Evolutionary conservation across 2,797 vertebrate species (phyloP), one percentile per base, ranked within the genome.

Genomic region (Rhadinocentrus ornatus): DNA sequence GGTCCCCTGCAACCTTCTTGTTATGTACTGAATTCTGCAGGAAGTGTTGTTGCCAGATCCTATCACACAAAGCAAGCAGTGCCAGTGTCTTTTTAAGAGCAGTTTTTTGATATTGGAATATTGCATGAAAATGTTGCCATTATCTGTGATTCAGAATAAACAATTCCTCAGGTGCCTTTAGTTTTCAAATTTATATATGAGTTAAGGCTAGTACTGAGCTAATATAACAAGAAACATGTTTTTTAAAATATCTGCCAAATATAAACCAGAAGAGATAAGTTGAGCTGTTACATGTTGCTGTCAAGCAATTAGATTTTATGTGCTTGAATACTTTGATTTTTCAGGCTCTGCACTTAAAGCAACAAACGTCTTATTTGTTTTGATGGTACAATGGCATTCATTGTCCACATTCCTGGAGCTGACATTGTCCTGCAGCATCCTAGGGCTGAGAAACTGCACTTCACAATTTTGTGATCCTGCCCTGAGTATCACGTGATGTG

Each of bases 181-280:
- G 27, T 35, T n/a, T 70, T 59, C 24, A 66, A 27, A 8, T 13
- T n/a, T 13, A 18, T 0, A 5, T 44, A 4, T 41, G 39, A 18
- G 13, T 44, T 20, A 44, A 2, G 16, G 13, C 20, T 5, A 44
- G 29, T 22, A 52, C 3, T 5, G 46, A 48, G 46, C 50, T 52
- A 16, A 26, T 2, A 22, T 44, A 15, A 5, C 35, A 13, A 48
- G 16, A 52, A n/a, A 44, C 15, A 66, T 22, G 7, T 55, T 55
- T 24, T 39, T 62, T 66, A 26, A 44, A 46, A 37, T 39, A 11
- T 22, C 58, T 56, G 48, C 62, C 32, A 61, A 55, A 62, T 18
- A 35, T 32, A 48, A 56, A 37, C 48, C 22, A 66, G 20, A 52
- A 26, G 20, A 24, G 20, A 44, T 66, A 27, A 46, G 20, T 54